Conservation (phyloP, 2,888 invertebrate species). For the Orthosia gracilis region DNA sequence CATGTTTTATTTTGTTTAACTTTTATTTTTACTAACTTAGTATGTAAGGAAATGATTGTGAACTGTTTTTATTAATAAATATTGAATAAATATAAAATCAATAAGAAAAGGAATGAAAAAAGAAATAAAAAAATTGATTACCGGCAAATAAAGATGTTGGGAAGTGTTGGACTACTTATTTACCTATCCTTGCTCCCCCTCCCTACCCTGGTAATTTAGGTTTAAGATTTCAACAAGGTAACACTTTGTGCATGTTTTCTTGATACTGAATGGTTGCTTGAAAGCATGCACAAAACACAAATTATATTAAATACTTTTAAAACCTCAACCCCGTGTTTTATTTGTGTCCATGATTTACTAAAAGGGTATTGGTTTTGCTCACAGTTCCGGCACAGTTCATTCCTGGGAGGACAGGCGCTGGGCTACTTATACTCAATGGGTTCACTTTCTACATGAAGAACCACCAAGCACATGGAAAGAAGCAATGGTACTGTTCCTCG, state of each 20-base stretch:
- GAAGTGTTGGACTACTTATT: slow-evolving; percentile 77
- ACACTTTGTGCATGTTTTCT: slow-evolving; percentile 61
- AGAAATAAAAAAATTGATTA: background rate
- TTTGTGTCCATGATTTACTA: slow-evolving; percentile 64
- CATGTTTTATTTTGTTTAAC: slow-evolving; percentile 28
- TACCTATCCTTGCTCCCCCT: slow-evolving; percentile 72
- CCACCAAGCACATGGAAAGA: slow-evolving; percentile 88
- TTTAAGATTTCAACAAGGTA: slow-evolving; percentile 13
- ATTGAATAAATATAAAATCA: slow-evolving; percentile 26
- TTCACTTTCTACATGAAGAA: slow-evolving; percentile 90
- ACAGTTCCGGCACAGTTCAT: slow-evolving; percentile 89
- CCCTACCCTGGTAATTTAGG: slow-evolving; percentile 50
- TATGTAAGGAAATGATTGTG: slow-evolving; percentile 60
- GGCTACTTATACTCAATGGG: slow-evolving; percentile 85
- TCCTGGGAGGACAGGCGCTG: slow-evolving; percentile 87
- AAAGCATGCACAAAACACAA: slow-evolving; percentile 53
- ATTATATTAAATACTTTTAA: slow-evolving; percentile 51
- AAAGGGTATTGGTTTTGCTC: slow-evolving; percentile 75
- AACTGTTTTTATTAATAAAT: slow-evolving; percentile 57
- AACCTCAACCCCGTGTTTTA: slow-evolving; percentile 63
- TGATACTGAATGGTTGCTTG: slow-evolving; percentile 30
- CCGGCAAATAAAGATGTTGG: slow-evolving; percentile 72
- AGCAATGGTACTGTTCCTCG: slow-evolving; percentile 89
- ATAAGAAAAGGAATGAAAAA: background rate
- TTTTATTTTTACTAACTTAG: slow-evolving; percentile 50